These are phyloP conservation scores for Tillus elongatus DNA, from an alignment of 2,888 invertebrate species.

Conservation along the genomic window DNA sequence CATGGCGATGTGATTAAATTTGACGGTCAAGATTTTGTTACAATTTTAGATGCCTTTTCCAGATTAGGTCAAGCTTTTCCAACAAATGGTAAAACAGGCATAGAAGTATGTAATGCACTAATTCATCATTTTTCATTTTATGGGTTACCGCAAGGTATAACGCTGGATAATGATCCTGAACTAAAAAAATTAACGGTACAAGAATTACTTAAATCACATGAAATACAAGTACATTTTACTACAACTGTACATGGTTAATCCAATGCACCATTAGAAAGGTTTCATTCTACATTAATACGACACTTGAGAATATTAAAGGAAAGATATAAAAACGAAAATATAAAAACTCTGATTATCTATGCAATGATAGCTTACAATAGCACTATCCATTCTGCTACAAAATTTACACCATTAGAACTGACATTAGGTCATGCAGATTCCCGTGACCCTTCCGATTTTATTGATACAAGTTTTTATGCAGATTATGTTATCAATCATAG, in stretches of 20 bases:
- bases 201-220: too few relatives aligned
- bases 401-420: slow-evolving; percentile 12
- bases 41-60: slow-evolving; percentile 21
- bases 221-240: slow-evolving; percentile 15
- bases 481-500: too few relatives aligned
- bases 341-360: slow-evolving; percentile 11
- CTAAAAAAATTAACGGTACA: slow-evolving; percentile 7
- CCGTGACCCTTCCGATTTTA: slow-evolving; percentile 11
- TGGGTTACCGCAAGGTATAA: slow-evolving; percentile 8
- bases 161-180: slow-evolving; percentile 11
- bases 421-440: slow-evolving; percentile 11
- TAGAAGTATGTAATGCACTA: neutral
- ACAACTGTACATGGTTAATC: slow-evolving; percentile 14
- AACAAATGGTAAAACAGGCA: neutral
- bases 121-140: slow-evolving; percentile 3
- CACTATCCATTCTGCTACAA: slow-evolving; percentile 13
- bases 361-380: slow-evolving; percentile 13
- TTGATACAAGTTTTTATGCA: neutral
- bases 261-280: slow-evolving; percentile 14
- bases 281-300: slow-evolving; percentile 17
- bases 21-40: too few relatives aligned
- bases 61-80: slow-evolving; percentile 18
- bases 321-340: slow-evolving; percentile 6
- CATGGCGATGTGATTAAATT: slow-evolving; percentile 22
- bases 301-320: slow-evolving; percentile 11